These are phyloP conservation scores for Falco punctatus DNA, from an alignment of 2,113 vertebrate genomes.

Conservation along the genomic window DNA sequence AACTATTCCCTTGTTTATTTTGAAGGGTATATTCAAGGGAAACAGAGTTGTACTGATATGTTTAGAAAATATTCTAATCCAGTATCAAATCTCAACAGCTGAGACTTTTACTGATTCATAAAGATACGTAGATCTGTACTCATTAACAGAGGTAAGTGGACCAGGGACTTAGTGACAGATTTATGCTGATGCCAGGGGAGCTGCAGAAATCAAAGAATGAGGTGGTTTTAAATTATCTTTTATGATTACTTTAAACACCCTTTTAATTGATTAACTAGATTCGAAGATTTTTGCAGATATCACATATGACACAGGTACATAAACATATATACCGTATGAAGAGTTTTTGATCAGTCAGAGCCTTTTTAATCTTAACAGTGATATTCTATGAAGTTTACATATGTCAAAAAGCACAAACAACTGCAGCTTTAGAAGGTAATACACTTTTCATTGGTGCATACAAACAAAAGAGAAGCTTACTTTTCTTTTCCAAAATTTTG, in stretches of 20 bases:
- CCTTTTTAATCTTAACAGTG: background rate
- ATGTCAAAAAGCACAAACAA: background rate
- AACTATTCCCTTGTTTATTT: slow-evolving; percentile 60
- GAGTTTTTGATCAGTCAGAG: background rate
- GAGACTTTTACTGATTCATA: background rate
- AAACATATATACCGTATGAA: background rate
- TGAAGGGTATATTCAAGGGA: slow-evolving; percentile 40
- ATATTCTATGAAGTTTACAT: background rate
- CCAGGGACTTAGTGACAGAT: background rate
- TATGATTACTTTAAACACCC: background rate
- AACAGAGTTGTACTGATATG: background rate
- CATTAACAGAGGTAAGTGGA: background rate
- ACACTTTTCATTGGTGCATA: background rate
- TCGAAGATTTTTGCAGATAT: background rate
- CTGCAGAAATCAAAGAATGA: background rate
- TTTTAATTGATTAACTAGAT: background rate
- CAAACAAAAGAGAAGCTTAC: background rate
- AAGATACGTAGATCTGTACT: background rate
- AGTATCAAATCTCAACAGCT: slow-evolving; percentile 14
- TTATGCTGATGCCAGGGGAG: background rate
- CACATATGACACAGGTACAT: background rate
- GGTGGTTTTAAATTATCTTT: background rate
- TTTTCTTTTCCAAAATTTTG: background rate
- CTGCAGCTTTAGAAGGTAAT: background rate
- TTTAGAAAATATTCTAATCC: slow-evolving; percentile 22